Conservation (phyloP, 2,888 invertebrate genomes). For the Timema cristinae region DNA sequence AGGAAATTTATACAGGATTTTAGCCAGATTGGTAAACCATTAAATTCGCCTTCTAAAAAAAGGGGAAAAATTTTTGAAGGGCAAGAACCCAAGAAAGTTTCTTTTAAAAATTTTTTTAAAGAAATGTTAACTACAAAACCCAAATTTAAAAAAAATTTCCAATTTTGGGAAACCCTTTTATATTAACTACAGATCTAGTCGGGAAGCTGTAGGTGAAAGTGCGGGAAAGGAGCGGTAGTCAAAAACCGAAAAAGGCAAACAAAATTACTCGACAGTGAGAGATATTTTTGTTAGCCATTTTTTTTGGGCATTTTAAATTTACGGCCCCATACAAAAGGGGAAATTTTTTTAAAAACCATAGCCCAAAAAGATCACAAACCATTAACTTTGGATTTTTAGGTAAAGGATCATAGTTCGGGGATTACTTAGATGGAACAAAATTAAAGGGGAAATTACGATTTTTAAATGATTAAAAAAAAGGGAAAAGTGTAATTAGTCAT, state of each 20-base stretch:
- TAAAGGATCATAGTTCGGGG: conserved; percentile 18
- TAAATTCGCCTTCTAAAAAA: conserved; percentile 17
- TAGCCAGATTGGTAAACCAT: conserved; percentile 22
- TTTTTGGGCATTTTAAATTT: conserved; percentile 22
- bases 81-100: conserved; percentile 4
- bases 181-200: conserved; percentile 24
- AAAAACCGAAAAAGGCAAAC: conserved; percentile 17
- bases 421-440: conserved; percentile 29
- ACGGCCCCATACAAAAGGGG: conserved; percentile 25
- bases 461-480: conserved; percentile 19
- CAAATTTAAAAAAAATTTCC: conserved; percentile 17
- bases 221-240: conserved; percentile 22
- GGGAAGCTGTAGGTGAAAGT: conserved; percentile 18
- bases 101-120: conserved; percentile 12
- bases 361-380: conserved; percentile 24
- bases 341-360: conserved; percentile 20
- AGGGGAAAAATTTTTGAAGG: background rate
- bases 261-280: conserved; percentile 20
- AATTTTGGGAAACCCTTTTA: conserved; percentile 21
- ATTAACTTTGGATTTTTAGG: conserved; percentile 12
- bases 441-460: conserved; percentile 20
- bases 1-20: conserved; percentile 26
- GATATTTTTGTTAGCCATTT: no score
- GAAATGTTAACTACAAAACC: background rate
- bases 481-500: conserved; percentile 21